Evolutionary conservation across 2,888 invertebrate genomes (phyloP).

Genomic region (Thysanoteuthis rhombus): DNA sequence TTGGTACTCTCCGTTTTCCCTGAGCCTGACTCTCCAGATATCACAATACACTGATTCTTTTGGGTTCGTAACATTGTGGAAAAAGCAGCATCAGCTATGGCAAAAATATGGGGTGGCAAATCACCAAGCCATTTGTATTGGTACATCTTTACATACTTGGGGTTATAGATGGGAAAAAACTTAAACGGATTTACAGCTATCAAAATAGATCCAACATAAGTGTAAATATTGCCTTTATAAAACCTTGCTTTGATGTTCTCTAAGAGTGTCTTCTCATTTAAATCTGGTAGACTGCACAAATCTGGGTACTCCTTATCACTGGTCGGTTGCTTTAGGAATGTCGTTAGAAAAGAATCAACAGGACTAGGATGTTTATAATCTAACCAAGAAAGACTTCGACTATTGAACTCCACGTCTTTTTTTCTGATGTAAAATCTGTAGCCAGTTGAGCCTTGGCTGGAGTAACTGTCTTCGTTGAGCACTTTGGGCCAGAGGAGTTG

Average conservation of each 20-base stretch:
- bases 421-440: conserved; percentile 86
- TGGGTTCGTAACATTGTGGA: conserved; percentile 92
- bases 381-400: conserved; percentile 73
- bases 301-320: conserved; percentile 94
- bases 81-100: conserved; percentile 92
- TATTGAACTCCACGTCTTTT: conserved; percentile 74
- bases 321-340: conserved; percentile 87
- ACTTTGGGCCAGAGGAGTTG: conserved; percentile 70
- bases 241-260: conserved; percentile 88
- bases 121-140: conserved; percentile 91
- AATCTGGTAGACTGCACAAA: conserved; percentile 91
- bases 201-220: conserved; percentile 93
- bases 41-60: conserved; percentile 93
- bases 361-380: conserved; percentile 70
- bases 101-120: conserved; percentile 95
- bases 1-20: conserved; percentile 97
- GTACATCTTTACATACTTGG: conserved; percentile 94
- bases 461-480: conserved; percentile 43
- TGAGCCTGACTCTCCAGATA: conserved; percentile 94
- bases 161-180: conserved; percentile 97
- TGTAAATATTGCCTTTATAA: conserved; percentile 91
- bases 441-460: conserved; percentile 50
- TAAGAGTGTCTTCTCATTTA: conserved; percentile 90
- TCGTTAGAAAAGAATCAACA: conserved; percentile 86
- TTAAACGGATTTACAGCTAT: conserved; percentile 89